Evolutionary conservation across 2,888 invertebrate species (phyloP), one percentile per base, ranked within the genome.

Genomic region (Tryphoninae sp.): DNA sequence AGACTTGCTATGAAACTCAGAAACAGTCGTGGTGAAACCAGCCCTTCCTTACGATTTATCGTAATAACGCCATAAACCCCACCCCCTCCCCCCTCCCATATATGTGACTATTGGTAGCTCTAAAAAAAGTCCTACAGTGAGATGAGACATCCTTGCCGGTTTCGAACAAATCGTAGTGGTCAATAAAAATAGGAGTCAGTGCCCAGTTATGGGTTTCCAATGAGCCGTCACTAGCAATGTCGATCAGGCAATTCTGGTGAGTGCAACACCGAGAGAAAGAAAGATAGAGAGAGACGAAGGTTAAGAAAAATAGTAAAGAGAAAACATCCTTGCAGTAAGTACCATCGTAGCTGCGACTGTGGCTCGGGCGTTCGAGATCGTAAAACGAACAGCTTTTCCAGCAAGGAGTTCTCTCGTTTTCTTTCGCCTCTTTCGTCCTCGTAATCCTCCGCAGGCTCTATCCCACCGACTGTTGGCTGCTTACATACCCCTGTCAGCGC

Each of bases 141-240:
- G 23, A 55, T 33, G 53, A 81, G 26, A 71, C 49, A 53, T 58
- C 69, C 65, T 73, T 51, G 59, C 23, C 23, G n/a, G 42, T 16
- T 61, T 51, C 23, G 22, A 16, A 16, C 26, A 11, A 51, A 51
- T 68, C 59, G 59, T 53, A 40, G 73, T 77, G 64, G 69, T 59
- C 71, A 74, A 81, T 79, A 79, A 81, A 83, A 77, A 74, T 79
- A 42, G 40, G 51, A 67, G 75, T 65, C 65, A 61, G 6, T 6
- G 67, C 53, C 16, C 69, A 59, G 82, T 84, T 85, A 86, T 85
- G 81, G 81, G 65, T 86, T 85, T 86, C 84, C 86, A 85, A 87
- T 86, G 83, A 86, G 83, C 78, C 64, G 81, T 71, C 65, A 65
- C 61, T 71, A 45, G 61, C 72, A 67, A 67, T 68, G 83, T 64